Evolutionary conservation across 1,140 invertebrate genomes (phyloP), one percentile per base, ranked within the genome.

Genomic region (Diploscapter pachys): DNA sequence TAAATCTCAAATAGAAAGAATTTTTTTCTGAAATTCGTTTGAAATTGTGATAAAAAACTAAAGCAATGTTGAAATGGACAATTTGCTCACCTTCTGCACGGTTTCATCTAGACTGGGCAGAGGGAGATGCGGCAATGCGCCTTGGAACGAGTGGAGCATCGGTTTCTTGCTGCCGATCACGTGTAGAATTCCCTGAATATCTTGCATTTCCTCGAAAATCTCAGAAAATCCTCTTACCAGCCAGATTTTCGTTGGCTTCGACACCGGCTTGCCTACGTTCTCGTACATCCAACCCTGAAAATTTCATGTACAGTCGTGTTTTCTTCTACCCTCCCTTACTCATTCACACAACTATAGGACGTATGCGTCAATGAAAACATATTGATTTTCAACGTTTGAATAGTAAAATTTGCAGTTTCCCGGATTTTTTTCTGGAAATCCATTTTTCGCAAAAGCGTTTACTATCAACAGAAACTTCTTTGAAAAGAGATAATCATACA

Each of bases 121-220:
- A 11, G 95, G 94, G 64, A 99, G 87, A 79, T 93, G 90, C 2
- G 96, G 96, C 71, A 99, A 87, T 0, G 95, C 95, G 52, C 93
- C 92, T 88, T 99, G 96, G 85, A 94, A 99, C 86, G 94, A 96
- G 88, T 98, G 98, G 50, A 99, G 88, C 86, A 92, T 91, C 0
- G 96, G 95, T 75, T 91, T 92, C 80, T 92, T 80, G 6, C 78
- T 92, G 5, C 82, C 78, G 65, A 85, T 83, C 50, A 80, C 65
- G 55, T 82, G 82, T 2, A 85, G 71, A 59, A 85, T 49, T 9
- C 52, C 56, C 69, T 71, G 50, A 63, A 81, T 73, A 31, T 49
- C 8, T 54, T 50, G 57, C 3, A 79, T 31, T 31, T 31, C 31
- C 64, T 61, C 48, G 48, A 71, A 54, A 70, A 75, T 0, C 31